These are phyloP conservation scores for Nautilus pompilius DNA, from an alignment of 1,140 invertebrate genomes.

Conservation along the genomic window DNA sequence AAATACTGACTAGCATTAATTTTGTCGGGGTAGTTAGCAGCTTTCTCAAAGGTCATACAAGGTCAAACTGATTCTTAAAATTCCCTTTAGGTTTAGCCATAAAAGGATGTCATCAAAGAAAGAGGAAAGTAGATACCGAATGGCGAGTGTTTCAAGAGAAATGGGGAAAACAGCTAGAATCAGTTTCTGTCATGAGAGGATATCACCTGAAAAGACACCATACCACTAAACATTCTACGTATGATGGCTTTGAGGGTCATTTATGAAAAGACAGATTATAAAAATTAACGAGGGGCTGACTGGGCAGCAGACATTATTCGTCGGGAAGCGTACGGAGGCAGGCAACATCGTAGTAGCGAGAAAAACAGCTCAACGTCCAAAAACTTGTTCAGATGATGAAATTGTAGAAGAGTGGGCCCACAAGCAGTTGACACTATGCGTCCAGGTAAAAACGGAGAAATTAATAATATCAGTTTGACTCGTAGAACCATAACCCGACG, in stretches of 20 bases:
- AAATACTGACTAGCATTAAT: too few species aligned
- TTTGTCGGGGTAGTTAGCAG: too few species aligned
- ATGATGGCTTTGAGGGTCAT: neutral
- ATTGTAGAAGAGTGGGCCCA: neutral
- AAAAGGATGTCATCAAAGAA: neutral
- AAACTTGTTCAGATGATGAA: neutral
- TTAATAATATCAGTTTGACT: neutral
- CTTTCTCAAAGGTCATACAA: too few species aligned
- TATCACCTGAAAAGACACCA: neutral
- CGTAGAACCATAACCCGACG: neutral
- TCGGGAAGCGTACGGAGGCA: neutral
- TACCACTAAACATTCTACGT: too few species aligned
- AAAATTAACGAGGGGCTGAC: neutral
- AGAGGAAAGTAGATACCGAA: neutral
- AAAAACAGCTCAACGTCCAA: neutral
- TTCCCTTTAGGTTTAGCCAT: too few species aligned
- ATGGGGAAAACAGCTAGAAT: neutral
- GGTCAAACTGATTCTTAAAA: too few species aligned
- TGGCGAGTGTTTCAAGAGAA: neutral
- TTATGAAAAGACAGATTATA: neutral
- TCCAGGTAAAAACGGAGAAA: neutral
- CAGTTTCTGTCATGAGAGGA: neutral
- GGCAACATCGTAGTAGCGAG: neutral
- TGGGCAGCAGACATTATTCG: neutral
- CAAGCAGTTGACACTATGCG: neutral